phyloP scores from a whole-genome alignment of 2,888 invertebrate species.

The Pteria penguin region DNA sequence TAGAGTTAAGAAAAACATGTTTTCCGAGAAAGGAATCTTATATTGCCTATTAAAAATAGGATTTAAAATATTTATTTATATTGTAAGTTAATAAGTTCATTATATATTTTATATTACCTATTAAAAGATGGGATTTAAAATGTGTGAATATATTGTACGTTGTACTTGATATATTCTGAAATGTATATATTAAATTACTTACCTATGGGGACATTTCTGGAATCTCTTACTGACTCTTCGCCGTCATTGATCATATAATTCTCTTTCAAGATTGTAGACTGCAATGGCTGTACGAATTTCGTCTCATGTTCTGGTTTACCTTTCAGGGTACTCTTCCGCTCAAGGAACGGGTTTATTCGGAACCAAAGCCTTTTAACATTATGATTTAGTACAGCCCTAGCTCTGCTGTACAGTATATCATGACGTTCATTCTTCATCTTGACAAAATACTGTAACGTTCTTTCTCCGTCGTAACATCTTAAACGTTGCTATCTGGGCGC shows the following conservation, averaged over 20 bases:
- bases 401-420: constrained; percentile 55
- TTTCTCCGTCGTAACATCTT: no score
- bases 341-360: constrained; percentile 59
- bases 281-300: constrained; percentile 51
- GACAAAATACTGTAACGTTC: no score
- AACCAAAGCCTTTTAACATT: constrained; percentile 58
- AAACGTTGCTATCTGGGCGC: no score
- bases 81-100: no score
- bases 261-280: constrained; percentile 56
- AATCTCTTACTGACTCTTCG: constrained; percentile 29
- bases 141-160: no score
- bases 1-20: no score
- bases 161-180: no score
- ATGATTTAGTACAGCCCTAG: constrained; percentile 54
- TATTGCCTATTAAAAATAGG: no score
- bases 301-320: constrained; percentile 47
- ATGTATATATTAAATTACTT: constrained; percentile 7
- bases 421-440: constrained; percentile 43
- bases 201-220: constrained; percentile 1
- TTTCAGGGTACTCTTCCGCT: constrained; percentile 48
- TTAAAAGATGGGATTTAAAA: no score
- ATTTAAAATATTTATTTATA: no score
- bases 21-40: no score
- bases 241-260: constrained; percentile 38
- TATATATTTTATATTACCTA: no score